Percentiles rank a stretch among this genome's conserved stretches.
These are phyloP conservation scores for Villa cingulata DNA, from an alignment of 2,888 invertebrate genomes.

Conservation along the genomic window DNA sequence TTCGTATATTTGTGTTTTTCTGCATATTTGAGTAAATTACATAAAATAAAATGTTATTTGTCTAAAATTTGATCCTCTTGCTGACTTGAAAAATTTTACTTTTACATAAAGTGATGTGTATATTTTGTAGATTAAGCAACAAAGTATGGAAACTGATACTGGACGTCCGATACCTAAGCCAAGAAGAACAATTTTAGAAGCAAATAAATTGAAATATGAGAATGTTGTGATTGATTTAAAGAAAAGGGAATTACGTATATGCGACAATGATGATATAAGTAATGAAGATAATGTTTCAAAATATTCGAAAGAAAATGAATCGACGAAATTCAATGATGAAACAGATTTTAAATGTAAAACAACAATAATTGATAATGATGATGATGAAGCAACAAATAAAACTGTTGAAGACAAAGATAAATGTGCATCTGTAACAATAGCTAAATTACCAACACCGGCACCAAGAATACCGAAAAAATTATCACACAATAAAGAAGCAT, in stretches of 20 bases:
- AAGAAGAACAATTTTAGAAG: constrained; percentile 26
- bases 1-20: too few species aligned
- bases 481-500: not conserved
- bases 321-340: not conserved
- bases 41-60: too few species aligned
- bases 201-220: constrained; percentile 28
- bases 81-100: too few species aligned
- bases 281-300: constrained; percentile 26
- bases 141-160: too few species aligned
- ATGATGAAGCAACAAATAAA: not conserved
- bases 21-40: too few species aligned
- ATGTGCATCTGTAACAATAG: too few species aligned
- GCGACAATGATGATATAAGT: constrained; percentile 23
- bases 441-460: not conserved
- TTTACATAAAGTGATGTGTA: too few species aligned
- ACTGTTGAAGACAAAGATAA: not conserved
- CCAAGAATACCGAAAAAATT: not conserved
- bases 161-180: constrained; percentile 30
- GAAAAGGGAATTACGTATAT: constrained; percentile 16
- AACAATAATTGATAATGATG: too few species aligned
- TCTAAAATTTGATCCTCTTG: too few species aligned
- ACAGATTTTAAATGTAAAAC: not conserved
- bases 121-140: too few species aligned
- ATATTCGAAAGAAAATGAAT: constrained; percentile 3
- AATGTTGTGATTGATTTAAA: constrained; percentile 28